Base-by-base conservation (phyloP, 2,888 invertebrate species). In the Caenorhabditis sp. region DNA sequence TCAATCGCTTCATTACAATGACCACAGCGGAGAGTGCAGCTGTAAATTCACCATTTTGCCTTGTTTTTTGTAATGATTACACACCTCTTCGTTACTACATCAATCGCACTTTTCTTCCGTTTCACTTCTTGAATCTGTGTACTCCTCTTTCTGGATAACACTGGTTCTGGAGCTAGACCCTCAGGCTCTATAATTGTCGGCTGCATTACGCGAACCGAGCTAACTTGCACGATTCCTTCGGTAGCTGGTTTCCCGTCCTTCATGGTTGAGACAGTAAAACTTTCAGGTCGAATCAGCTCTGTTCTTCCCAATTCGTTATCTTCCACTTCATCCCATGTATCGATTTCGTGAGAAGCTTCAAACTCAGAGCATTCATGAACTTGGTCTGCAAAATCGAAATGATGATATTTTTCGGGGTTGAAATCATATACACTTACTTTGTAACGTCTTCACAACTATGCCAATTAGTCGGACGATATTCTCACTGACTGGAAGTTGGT, bases 1-100 rank as follows among this genome's bases (percentile, higher is more conserved):
- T 97, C 97, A 84, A 95, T 95, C 4, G 95, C 94, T 1, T 95
- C 95, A 19, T 97, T 97, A 93, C 98, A 99, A 92, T 97, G 96
- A 0, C 96, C 95, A 92, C 97, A 97, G 92, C 94, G 82, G 47
- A 92, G 89, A 41, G 90, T 80, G 19, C 92, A 90, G 16, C 88
- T 87, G 68, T 70, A 72, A 76, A 24, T 31, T 58, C 28, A n/a
- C n/a, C n/a, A n/a, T n/a, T n/a, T n/a, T n/a, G n/a, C n/a, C n/a
- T n/a, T n/a, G n/a, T n/a, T 38, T 38, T 44, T 24, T 35, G 31
- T 31, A 31, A 35, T 35, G 12, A 10, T 38, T 10, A 38, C 38
- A 38, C 6, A 38, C 68, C 68, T 82, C 68, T 72, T 72, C 56
- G 72, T 73, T 10, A 84, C 68, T 12, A 63, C 28, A 22, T 63